A percentile compares a stretch with the other conserved stretches of the same genome.
phyloP scores from a whole-genome alignment of 2,797 vertebrate genomes.

The Anguilla pacifica region DNA sequence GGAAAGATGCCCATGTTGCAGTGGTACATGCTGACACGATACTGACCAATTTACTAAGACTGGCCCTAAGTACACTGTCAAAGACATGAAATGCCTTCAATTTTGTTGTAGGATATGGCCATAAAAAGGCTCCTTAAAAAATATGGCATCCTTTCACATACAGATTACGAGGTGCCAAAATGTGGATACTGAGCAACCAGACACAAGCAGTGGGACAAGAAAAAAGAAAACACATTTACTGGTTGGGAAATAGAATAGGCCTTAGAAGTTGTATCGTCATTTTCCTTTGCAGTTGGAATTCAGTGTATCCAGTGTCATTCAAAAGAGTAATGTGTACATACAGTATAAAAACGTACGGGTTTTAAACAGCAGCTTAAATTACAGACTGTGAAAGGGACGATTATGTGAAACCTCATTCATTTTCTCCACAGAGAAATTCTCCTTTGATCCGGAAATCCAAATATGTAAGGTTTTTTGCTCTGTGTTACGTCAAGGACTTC shows the following conservation, averaged over 20 bases:
- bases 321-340: too few relatives aligned
- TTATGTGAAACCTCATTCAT: too few relatives aligned
- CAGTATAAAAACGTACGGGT: too few relatives aligned
- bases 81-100: not conserved
- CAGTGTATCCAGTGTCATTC: too few relatives aligned
- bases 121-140: not conserved
- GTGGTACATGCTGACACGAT: not conserved
- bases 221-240: not conserved
- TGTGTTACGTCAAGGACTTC: too few relatives aligned
- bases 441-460: too few relatives aligned
- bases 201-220: not conserved
- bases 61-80: not conserved
- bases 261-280: too few relatives aligned
- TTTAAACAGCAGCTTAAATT: too few relatives aligned
- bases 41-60: not conserved
- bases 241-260: not conserved
- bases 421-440: too few relatives aligned
- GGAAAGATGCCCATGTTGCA: not conserved
- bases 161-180: not conserved
- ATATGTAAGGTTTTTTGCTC: too few relatives aligned
- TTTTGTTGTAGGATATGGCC: not conserved
- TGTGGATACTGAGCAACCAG: not conserved
- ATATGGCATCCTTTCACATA: not conserved
- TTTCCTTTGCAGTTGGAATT: too few relatives aligned
- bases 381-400: too few relatives aligned